Conservation (phyloP, 2,888 invertebrate species). For the Trissolcus japonicus region DNA sequence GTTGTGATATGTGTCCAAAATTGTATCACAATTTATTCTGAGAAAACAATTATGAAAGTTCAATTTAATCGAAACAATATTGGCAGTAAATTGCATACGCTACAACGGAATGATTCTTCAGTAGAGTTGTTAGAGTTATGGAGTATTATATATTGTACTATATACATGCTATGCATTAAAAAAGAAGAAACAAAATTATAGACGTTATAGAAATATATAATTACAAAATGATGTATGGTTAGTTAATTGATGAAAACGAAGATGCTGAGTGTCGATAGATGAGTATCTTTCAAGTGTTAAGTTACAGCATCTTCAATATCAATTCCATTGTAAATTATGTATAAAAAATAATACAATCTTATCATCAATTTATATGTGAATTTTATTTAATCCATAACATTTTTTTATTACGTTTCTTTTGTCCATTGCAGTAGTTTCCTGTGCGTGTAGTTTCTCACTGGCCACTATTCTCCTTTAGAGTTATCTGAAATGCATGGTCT, state of each 20-base stretch:
- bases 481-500: too few species aligned
- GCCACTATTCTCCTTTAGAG: too few species aligned
- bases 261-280: constrained; percentile 58
- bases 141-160: constrained; percentile 74
- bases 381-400: too few species aligned
- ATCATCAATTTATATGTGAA: neutral
- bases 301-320: constrained; percentile 72
- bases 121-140: constrained; percentile 66
- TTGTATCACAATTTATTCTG: constrained; percentile 18
- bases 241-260: constrained; percentile 53
- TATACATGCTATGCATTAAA: constrained; percentile 64
- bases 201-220: constrained; percentile 63
- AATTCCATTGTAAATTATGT: constrained; percentile 76
- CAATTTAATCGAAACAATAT: constrained; percentile 59
- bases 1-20: constrained; percentile 53
- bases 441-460: too few species aligned
- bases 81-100: constrained; percentile 54
- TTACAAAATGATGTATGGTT: constrained; percentile 60
- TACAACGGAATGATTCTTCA: constrained; percentile 61
- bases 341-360: constrained; percentile 68
- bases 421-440: too few species aligned
- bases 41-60: constrained; percentile 9
- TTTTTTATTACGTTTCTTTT: neutral
- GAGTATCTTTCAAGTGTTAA: constrained; percentile 62
- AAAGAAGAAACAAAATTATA: constrained; percentile 63